A percentile compares a stretch with the other conserved stretches of the same genome.
Evolutionary conservation across 2,113 vertebrate genomes (phyloP).

Genomic region (Leuciscus idus): DNA sequence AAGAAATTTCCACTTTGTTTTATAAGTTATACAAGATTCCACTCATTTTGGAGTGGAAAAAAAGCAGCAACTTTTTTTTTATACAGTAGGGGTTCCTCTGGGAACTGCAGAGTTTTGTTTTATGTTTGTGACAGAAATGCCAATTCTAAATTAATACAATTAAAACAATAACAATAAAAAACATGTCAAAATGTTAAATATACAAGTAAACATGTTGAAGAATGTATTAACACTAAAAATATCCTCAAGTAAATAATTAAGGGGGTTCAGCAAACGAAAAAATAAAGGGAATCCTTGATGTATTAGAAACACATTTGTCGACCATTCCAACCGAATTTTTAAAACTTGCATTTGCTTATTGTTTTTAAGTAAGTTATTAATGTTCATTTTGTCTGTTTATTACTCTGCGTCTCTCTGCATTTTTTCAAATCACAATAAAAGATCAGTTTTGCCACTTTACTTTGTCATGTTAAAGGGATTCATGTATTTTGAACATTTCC

Average conservation of each 20-base stretch:
- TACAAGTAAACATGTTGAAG: no score
- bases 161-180: background rate
- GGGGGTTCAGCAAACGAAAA: no score
- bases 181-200: background rate
- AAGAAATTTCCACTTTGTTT: no score
- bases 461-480: background rate
- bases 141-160: background rate
- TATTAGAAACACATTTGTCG: background rate
- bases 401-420: background rate
- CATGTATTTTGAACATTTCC: background rate
- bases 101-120: background rate
- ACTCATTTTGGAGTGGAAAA: no score
- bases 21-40: no score
- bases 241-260: no score
- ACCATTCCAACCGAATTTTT: background rate
- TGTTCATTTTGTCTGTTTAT: background rate
- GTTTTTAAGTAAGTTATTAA: background rate
- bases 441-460: background rate
- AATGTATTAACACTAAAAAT: no score
- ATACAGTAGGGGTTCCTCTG: background rate
- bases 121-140: background rate
- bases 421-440: constrained; percentile 2
- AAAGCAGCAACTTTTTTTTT: no score
- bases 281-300: background rate
- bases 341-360: background rate